These are phyloP conservation scores for Catalaphyllia jardinei DNA, from an alignment of 64 coral and sea anemone genomes.

Conservation along the genomic window DNA sequence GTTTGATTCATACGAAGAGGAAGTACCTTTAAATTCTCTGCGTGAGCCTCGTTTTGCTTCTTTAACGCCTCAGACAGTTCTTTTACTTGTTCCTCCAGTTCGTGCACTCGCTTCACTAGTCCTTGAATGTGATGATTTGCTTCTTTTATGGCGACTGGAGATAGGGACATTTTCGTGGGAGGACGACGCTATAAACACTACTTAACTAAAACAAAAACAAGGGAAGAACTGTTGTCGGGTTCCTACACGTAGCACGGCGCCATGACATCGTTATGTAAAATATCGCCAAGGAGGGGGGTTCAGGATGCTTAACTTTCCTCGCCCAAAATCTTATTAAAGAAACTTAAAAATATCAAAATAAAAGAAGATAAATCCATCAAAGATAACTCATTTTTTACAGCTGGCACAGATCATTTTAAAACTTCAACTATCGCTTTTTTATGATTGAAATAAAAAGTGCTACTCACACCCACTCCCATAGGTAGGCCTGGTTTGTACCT, in stretches of 20 bases:
- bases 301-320: background rate
- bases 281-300: background rate
- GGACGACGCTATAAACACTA: background rate
- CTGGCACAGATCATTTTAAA: too few relatives aligned
- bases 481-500: too few relatives aligned
- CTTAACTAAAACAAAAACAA: background rate
- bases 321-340: too few relatives aligned
- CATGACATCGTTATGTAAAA: background rate
- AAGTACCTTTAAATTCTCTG: slow-evolving; percentile 66
- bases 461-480: too few relatives aligned
- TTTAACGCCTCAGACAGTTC: slow-evolving; percentile 39
- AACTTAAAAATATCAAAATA: too few relatives aligned
- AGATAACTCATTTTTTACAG: too few relatives aligned
- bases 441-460: too few relatives aligned
- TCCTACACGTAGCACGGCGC: background rate
- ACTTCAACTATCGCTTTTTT: too few relatives aligned
- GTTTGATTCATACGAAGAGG: slow-evolving; percentile 81
- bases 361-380: too few relatives aligned
- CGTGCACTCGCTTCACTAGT: slow-evolving; percentile 25
- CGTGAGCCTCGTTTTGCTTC: slow-evolving; percentile 61
- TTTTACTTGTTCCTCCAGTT: slow-evolving; percentile 73
- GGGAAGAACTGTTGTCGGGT: background rate
- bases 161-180: slow-evolving; percentile 34
- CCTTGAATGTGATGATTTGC: slow-evolving; percentile 69
- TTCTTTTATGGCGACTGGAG: slow-evolving; percentile 62